Conservation (phyloP, 2,113 vertebrate species). For the Emydura subglobosa region DNA sequence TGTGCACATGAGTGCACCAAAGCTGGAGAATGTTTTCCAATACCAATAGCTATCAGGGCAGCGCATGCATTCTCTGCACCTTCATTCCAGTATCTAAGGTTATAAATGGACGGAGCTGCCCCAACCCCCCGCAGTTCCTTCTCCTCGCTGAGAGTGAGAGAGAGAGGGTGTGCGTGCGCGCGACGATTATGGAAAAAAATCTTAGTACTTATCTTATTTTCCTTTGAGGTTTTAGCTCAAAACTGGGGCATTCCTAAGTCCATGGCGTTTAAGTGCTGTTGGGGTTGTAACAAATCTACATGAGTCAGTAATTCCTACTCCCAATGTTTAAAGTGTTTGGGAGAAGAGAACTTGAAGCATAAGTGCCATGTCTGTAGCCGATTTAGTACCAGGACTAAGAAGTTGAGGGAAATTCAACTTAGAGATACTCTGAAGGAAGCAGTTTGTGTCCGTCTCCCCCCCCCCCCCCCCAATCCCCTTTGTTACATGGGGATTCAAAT, state of each 20-base stretch:
- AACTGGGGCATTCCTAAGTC: background rate
- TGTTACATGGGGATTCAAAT: background rate
- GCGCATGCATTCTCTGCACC: background rate
- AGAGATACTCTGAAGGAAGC: background rate
- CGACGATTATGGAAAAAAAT: background rate
- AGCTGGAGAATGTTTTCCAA: background rate
- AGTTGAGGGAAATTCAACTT: background rate
- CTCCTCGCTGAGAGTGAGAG: background rate
- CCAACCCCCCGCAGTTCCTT: background rate
- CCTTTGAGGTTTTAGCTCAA: background rate
- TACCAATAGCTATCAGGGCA: background rate
- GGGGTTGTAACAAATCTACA: background rate
- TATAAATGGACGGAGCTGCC: background rate
- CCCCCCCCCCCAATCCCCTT: background rate
- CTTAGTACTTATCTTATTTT: background rate
- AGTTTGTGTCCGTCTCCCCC: background rate
- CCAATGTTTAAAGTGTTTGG: background rate
- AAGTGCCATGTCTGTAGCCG: background rate
- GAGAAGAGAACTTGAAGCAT: background rate
- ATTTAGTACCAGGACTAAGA: background rate
- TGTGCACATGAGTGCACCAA: background rate
- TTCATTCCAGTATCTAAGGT: background rate
- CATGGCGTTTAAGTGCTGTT: background rate
- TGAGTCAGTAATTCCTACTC: background rate
- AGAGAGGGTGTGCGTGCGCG: rapidly evolving